A percentile compares a stretch with the other conserved stretches of the same genome.
phyloP scores from a whole-genome alignment of 1,140 invertebrate species.

The Drosophila repleta region DNA sequence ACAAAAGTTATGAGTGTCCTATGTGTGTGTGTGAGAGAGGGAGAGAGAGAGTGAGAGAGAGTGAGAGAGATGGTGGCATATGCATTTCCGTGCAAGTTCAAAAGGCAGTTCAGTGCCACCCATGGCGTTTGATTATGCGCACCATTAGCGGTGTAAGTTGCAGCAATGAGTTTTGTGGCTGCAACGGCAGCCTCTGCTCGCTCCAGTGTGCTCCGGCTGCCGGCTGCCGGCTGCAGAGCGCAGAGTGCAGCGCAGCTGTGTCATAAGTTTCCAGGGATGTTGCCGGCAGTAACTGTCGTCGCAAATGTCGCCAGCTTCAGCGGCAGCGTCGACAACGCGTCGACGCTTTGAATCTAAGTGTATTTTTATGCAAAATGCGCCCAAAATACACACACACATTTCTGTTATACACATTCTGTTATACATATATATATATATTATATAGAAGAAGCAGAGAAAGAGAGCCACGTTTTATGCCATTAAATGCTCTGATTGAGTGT shows the following conservation, averaged over 20 bases:
- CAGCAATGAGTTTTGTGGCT: slow-evolving; percentile 79
- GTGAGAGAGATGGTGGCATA: not conserved
- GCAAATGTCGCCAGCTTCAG: slow-evolving; percentile 71
- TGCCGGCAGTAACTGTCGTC: slow-evolving; percentile 77
- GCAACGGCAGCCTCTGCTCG: slow-evolving; percentile 20
- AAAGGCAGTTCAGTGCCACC: slow-evolving; percentile 62
- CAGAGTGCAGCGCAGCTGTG: slow-evolving; percentile 18
- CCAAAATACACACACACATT: slow-evolving; percentile 31
- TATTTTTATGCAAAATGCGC: slow-evolving; percentile 78
- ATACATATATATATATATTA: not conserved
- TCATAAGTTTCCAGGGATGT: slow-evolving; percentile 76
- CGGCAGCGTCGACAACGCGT: slow-evolving; percentile 27
- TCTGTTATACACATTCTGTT: not conserved
- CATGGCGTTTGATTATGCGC: slow-evolving; percentile 83
- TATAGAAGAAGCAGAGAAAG: too few species aligned
- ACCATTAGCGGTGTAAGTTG: slow-evolving; percentile 82
- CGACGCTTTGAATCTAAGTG: slow-evolving; percentile 65
- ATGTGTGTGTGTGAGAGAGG: slow-evolving; percentile 21
- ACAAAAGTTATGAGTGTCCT: slow-evolving; percentile 73
- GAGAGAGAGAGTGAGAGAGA: slow-evolving; percentile 1
- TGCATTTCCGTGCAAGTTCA: slow-evolving; percentile 33
- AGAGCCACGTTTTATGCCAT: slow-evolving; percentile 65
- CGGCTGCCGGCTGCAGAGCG: too few species aligned
- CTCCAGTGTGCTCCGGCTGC: not conserved
- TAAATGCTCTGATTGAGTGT: slow-evolving; percentile 80